A percentile compares a stretch with the other conserved stretches of the same genome.
These are phyloP conservation scores for Ptychochromis oligacanthus DNA, from an alignment of 2,113 vertebrate species.

Conservation along the genomic window DNA sequence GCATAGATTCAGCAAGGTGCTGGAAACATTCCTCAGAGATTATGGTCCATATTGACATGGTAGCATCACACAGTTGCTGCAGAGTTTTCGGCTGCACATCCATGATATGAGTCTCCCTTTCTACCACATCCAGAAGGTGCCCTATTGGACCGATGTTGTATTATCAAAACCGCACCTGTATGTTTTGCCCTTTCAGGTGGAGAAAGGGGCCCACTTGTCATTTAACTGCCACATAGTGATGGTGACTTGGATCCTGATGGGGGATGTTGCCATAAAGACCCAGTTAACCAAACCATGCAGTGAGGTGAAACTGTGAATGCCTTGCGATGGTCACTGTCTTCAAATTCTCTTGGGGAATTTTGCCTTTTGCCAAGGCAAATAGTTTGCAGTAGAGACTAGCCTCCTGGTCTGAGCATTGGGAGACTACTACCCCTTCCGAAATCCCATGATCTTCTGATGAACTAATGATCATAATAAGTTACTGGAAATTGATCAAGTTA, in stretches of 20 bases:
- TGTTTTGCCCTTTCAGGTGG: not conserved
- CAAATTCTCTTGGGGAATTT: accelerated
- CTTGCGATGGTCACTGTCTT: not conserved
- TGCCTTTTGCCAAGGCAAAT: not conserved
- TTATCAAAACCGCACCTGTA: not conserved
- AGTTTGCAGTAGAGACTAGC: not conserved
- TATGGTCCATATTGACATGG: too few relatives aligned
- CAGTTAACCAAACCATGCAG: too few relatives aligned
- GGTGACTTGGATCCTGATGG: not conserved
- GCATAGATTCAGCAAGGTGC: too few relatives aligned
- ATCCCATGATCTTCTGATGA: not conserved
- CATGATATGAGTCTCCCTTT: too few relatives aligned
- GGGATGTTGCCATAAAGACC: too few relatives aligned
- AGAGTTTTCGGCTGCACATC: too few relatives aligned
- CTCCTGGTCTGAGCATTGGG: not conserved
- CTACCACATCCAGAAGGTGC: not conserved
- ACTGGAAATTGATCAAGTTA: not conserved
- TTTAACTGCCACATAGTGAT: not conserved
- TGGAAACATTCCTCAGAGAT: too few relatives aligned
- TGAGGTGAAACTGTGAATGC: not conserved
- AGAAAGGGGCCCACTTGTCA: not conserved
- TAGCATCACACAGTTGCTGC: too few relatives aligned
- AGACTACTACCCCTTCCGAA: not conserved
- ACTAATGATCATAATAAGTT: not conserved
- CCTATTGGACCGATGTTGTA: not conserved